Conservation (phyloP, 2,797 vertebrate species). For the Pangasius mekongensis region DNA sequence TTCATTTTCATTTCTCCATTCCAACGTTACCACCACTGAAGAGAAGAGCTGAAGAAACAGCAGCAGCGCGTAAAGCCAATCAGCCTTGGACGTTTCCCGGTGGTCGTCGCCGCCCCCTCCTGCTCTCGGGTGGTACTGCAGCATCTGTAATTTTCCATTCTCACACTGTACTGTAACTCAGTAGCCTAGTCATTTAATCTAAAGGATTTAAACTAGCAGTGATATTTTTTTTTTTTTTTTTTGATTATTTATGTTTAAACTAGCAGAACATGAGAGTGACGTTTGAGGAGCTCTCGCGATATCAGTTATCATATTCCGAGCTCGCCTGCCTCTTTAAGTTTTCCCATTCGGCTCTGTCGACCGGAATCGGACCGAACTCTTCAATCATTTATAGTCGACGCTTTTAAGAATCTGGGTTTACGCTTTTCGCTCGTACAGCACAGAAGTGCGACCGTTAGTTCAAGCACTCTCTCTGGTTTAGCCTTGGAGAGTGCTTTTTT, state of each 20-base stretch:
- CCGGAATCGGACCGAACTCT: not conserved
- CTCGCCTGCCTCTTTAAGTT: constrained; percentile 9
- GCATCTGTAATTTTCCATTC: constrained; percentile 60
- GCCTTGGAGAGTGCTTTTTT: constrained; percentile 38
- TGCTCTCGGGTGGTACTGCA: constrained; percentile 52
- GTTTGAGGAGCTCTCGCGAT: constrained; percentile 14
- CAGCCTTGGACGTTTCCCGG: not conserved
- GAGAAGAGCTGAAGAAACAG: not conserved
- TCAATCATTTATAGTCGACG: constrained; percentile 1
- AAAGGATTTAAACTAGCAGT: constrained; percentile 31
- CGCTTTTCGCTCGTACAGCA: constrained; percentile 31
- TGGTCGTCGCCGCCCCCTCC: constrained; percentile 32
- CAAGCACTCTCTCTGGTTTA: constrained; percentile 40
- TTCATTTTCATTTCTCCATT: constrained; percentile 25
- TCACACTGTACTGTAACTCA: constrained; percentile 45
- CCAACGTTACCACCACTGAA: not conserved
- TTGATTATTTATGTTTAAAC: constrained; percentile 40
- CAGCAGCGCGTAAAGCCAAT: not conserved
- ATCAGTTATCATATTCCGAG: not conserved
- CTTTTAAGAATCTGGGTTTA: constrained; percentile 25
- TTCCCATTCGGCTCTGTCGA: constrained; percentile 43
- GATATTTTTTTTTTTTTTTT: no score
- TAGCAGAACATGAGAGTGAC: constrained; percentile 27
- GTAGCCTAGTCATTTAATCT: constrained; percentile 51
- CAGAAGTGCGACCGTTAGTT: constrained; percentile 27